A percentile compares a stretch with the other conserved stretches of the same genome.
Conservation (phyloP, 2,797 vertebrate species). For the Ataeniobius toweri region DNA sequence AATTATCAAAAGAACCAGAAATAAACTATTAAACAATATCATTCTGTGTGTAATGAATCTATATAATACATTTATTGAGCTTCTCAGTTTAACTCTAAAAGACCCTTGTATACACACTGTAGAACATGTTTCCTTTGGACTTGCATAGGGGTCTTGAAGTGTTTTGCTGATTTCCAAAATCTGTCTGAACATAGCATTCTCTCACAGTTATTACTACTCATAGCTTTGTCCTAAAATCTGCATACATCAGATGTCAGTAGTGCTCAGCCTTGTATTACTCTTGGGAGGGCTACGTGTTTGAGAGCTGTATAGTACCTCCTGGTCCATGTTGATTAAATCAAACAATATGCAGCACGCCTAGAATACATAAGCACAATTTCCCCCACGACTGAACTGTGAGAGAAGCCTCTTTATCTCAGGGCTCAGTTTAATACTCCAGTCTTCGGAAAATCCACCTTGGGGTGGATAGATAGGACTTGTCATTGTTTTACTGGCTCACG, state of each 20-base stretch:
- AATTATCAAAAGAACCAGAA: neutral
- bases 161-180: conserved; percentile 36
- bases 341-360: conserved; percentile 67
- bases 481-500: conserved; percentile 74
- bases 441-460: conserved; percentile 71
- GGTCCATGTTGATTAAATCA: conserved; percentile 73
- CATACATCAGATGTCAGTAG: conserved; percentile 71
- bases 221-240: conserved; percentile 61
- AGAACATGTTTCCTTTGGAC: conserved; percentile 15
- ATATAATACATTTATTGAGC: neutral
- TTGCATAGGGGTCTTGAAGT: conserved; percentile 33
- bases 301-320: conserved; percentile 57
- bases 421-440: conserved; percentile 74
- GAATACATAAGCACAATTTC: conserved; percentile 70
- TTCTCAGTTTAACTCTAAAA: neutral
- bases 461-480: conserved; percentile 76
- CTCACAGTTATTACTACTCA: conserved; percentile 59
- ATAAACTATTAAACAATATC: neutral
- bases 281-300: conserved; percentile 66
- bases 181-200: conserved; percentile 32
- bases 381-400: conserved; percentile 54
- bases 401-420: conserved; percentile 72
- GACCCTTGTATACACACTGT: neutral
- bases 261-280: conserved; percentile 70
- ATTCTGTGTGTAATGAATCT: neutral